Evolutionary conservation across 2,113 vertebrate genomes (phyloP).

Genomic region (Donacobius atricapilla): DNA sequence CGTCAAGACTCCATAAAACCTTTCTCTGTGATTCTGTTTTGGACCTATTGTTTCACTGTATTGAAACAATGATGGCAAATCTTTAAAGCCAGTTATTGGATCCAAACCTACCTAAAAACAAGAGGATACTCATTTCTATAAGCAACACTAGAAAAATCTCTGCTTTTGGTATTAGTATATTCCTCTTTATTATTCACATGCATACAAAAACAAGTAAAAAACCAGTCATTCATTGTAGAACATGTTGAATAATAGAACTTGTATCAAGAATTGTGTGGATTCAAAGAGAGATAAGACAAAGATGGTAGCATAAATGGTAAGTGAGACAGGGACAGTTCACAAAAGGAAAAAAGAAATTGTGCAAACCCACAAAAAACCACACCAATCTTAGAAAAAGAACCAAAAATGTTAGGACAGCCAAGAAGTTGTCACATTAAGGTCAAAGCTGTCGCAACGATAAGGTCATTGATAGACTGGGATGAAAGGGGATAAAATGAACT

Average conservation of each 20-base stretch:
- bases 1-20: background rate
- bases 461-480: background rate
- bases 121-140: background rate
- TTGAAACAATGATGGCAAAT: background rate
- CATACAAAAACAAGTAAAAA: background rate
- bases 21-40: background rate
- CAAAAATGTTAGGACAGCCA: background rate
- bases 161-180: background rate
- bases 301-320: background rate
- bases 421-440: background rate
- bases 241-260: background rate
- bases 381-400: accelerated
- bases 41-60: background rate
- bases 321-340: background rate
- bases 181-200: background rate
- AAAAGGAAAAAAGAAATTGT: background rate
- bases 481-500: background rate
- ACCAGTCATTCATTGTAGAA: background rate
- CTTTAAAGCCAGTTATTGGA: background rate
- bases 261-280: background rate
- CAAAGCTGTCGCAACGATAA: background rate
- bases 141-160: background rate
- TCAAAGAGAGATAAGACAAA: background rate
- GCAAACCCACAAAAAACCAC: background rate
- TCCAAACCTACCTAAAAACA: background rate